These are phyloP conservation scores for Simalia tracyae DNA, from an alignment of 2,797 vertebrate species.

Conservation along the genomic window DNA sequence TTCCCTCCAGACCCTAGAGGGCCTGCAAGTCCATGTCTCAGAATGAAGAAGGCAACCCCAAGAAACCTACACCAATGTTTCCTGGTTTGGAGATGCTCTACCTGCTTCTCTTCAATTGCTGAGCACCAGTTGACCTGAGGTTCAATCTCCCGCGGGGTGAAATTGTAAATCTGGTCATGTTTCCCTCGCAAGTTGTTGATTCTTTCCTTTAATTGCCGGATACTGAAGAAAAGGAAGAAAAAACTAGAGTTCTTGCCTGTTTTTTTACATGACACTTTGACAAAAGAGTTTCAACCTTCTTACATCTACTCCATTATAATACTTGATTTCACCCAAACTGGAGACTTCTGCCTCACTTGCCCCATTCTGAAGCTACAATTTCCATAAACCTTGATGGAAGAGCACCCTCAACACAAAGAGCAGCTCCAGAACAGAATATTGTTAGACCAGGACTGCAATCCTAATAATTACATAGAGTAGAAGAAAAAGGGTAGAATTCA, in stretches of 20 bases:
- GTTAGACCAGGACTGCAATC: not conserved
- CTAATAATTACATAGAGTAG: not conserved
- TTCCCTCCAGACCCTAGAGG: too few species aligned
- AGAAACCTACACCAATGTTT: not conserved
- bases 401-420: not conserved
- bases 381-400: not conserved
- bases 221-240: conserved; percentile 71
- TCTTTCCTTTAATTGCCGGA: conserved; percentile 88
- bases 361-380: not conserved
- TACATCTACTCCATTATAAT: not conserved
- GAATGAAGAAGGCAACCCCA: not conserved
- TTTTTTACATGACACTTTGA: too few species aligned
- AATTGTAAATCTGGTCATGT: conserved; percentile 85
- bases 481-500: not conserved
- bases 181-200: conserved; percentile 82
- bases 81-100: conserved; percentile 52
- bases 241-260: too few species aligned
- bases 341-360: not conserved
- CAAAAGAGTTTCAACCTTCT: not conserved
- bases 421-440: not conserved
- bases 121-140: conserved; percentile 91
- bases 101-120: conserved; percentile 92
- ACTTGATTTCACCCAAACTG: not conserved
- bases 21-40: not conserved
- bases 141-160: conserved; percentile 74